These are phyloP conservation scores for Hippasteria phrygiana DNA, from an alignment of 53 echinoderm and acorn worm species.

Conservation along the genomic window DNA sequence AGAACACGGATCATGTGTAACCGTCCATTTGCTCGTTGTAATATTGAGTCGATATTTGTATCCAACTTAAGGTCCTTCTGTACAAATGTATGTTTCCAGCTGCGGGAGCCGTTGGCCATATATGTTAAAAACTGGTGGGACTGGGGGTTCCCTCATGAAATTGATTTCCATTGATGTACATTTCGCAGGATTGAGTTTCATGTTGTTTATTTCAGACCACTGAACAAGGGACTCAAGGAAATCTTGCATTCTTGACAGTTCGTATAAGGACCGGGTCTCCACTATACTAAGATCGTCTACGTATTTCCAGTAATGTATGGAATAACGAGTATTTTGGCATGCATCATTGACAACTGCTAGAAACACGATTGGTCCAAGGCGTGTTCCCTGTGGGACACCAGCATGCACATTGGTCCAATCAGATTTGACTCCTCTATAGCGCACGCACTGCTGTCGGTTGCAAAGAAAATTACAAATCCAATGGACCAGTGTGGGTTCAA, in stretches of 20 bases:
- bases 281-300: neutral
- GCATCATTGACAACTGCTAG: neutral
- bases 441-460: too few species aligned
- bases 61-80: constrained; percentile 31
- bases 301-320: too few species aligned
- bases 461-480: too few species aligned
- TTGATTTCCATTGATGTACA: constrained; percentile 3
- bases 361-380: too few species aligned
- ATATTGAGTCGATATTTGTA: neutral
- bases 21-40: too few species aligned
- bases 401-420: too few species aligned
- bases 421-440: too few species aligned
- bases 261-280: neutral
- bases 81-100: neutral
- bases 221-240: neutral
- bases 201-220: too few species aligned
- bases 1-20: too few species aligned
- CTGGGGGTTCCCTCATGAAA: constrained; percentile 4
- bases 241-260: neutral
- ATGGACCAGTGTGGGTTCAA: neutral
- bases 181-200: too few species aligned
- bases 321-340: neutral
- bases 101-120: neutral
- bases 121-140: too few species aligned
- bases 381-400: too few species aligned